Evolutionary conservation across 1,140 invertebrate genomes (phyloP), one percentile per base, ranked within the genome.

Genomic region (Diabrotica virgifera): DNA sequence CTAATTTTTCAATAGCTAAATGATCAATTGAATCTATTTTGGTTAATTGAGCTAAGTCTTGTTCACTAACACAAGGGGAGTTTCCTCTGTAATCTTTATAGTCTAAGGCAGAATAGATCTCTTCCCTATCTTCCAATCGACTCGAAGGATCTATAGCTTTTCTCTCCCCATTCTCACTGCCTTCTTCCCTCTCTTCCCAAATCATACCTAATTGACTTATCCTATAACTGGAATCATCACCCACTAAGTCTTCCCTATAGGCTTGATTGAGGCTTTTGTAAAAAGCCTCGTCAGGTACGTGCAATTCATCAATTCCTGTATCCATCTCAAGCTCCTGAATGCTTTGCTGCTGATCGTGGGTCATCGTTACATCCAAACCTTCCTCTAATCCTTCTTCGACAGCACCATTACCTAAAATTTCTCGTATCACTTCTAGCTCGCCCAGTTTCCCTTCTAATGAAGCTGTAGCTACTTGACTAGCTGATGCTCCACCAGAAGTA

Each of bases 241-340:
- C 86, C 36, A 87, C 87, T 35, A 89, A 79, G 76, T 92, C 90
- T 70, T 94, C 91, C 50, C 91, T 83, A 79, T 94, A 94, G 24
- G 91, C 91, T 76, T 91, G 90, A 79, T 95, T 94, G 13, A 95
- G 82, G 76, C 90, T 93, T 69, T 90, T 85, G 78, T 95, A 95
- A 80, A 94, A 95, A 9, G 90, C 90, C 80, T 95, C 93, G 76
- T 93, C 90, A 5, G 91, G 90, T 50, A 84, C 81, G 68, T 82
- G 80, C 53, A 78, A 76, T 72, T 85, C 81, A 56, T 85, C 83
- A 11, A 84, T 82, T 64, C 77, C 80, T 50, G 83, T 70, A 11
- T 79, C 75, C 36, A 77, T 14, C 40, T 85, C 80, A 10, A 84
- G 62, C 69, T 83, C 82, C 55, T 82, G 79, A 12, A 83, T 80